Evolutionary conservation across 1,140 invertebrate species (phyloP), one percentile per base, ranked within the genome.

Genomic region (Papilio polytes): DNA sequence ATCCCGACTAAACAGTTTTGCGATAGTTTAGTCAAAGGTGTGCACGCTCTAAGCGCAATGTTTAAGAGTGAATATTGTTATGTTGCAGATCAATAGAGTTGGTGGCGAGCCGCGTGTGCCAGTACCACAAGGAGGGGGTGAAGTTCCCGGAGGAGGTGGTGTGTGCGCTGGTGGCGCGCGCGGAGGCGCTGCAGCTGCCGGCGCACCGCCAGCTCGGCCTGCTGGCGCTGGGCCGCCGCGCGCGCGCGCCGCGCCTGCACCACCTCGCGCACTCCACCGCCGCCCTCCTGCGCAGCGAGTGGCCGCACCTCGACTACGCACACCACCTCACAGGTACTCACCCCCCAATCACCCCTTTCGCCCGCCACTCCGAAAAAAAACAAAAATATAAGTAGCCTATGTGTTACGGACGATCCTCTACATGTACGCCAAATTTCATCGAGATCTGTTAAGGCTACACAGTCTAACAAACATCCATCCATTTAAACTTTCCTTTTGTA

Each of bases 41-140:
- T n/a, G n/a, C n/a, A n/a, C n/a, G n/a, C n/a, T n/a, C n/a, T n/a
- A 48, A 48, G 10, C 12, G 3, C 3, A 41, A 41, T 41, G 7
- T 41, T 41, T 48, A 48, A 48, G 46, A 13, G 13, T 12, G 3
- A 48, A 48, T 48, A 48, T 13, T 41, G 12, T 74, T 80, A 26
- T 36, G 22, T 79, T 78, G 1, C 85, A 94, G 92, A 0, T 86
- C 86, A 36, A 83, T 89, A 8, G 59, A 88, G 70, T 85, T 59
- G 2, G 70, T 92, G 8, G 87, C 89, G 59, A 56, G 72, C n/a
- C 88, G 92, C 3, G 18, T 94, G 20, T 84, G 80, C 3, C 87
- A 91, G 26, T 91, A 90, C 85, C 86, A 90, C 85, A 92, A 91
- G 73, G 92, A 91, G 18, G 91, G 90, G 44, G 83, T 85, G 22